Conservation (phyloP, 2,113 vertebrate genomes). For the Ia io region DNA sequence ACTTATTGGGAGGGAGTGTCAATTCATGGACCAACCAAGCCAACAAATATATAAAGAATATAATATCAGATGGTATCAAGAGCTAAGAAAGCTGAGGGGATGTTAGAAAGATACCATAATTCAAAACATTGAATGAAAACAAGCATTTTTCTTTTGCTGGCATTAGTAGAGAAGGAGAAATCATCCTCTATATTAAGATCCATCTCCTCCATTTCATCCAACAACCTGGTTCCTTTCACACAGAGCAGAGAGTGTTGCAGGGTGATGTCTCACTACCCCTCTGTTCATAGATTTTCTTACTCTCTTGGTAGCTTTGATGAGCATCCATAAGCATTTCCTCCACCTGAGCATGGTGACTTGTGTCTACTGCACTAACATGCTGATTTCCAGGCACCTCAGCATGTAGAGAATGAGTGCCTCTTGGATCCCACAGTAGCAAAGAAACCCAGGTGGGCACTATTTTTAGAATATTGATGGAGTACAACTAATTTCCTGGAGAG, state of each 20-base stretch:
- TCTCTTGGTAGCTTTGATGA: background rate
- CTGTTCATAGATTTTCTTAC: background rate
- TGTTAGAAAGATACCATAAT: background rate
- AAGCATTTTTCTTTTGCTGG: background rate
- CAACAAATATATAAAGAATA: accelerated
- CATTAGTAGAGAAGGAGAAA: no score
- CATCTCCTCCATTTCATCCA: background rate
- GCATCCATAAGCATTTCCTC: background rate
- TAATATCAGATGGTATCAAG: background rate
- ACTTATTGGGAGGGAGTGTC: background rate
- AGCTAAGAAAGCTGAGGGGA: background rate
- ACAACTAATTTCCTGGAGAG: background rate
- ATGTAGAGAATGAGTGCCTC: accelerated
- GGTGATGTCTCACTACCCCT: background rate
- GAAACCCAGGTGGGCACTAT: background rate
- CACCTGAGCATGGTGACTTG: accelerated
- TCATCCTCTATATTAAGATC: accelerated
- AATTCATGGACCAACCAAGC: background rate
- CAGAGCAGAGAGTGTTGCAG: background rate
- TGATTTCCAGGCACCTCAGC: no score
- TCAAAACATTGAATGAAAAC: background rate
- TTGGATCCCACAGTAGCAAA: no score
- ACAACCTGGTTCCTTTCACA: accelerated
- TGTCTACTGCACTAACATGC: background rate
- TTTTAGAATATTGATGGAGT: no score